phyloP scores from a whole-genome alignment of 1,140 invertebrate species.

The Saccostrea cuccullata region DNA sequence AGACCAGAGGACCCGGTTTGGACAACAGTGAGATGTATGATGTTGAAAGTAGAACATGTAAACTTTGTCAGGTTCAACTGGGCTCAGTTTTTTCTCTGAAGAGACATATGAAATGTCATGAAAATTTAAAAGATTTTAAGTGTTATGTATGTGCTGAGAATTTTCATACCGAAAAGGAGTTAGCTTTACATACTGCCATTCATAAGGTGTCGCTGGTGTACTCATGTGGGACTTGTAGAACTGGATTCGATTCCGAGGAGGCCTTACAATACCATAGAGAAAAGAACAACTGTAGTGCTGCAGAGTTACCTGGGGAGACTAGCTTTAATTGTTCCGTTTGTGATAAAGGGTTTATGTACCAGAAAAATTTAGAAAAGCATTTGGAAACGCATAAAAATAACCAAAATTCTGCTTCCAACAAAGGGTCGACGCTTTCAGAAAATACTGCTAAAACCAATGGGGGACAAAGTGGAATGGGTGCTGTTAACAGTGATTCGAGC shows the following conservation, averaged over 20 bases:
- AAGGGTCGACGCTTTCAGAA: too few species aligned
- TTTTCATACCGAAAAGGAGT: constrained; percentile 11
- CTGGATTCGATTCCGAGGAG: background rate
- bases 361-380: constrained; percentile 15
- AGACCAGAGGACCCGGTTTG: background rate
- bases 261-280: constrained; percentile 1
- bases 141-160: constrained; percentile 20
- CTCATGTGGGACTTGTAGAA: background rate
- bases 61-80: constrained; percentile 10
- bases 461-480: background rate
- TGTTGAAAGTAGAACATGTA: background rate
- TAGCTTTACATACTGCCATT: background rate
- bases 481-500: background rate
- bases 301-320: background rate
- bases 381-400: background rate
- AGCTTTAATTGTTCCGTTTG: constrained; percentile 24
- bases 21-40: background rate
- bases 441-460: background rate
- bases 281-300: background rate
- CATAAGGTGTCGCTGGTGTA: background rate
- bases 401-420: background rate
- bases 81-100: background rate
- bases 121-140: constrained; percentile 20
- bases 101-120: constrained; percentile 18
- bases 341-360: background rate